Evolutionary conservation across 2,797 vertebrate species (phyloP).

Genomic region (Neostethus bicornis): DNA sequence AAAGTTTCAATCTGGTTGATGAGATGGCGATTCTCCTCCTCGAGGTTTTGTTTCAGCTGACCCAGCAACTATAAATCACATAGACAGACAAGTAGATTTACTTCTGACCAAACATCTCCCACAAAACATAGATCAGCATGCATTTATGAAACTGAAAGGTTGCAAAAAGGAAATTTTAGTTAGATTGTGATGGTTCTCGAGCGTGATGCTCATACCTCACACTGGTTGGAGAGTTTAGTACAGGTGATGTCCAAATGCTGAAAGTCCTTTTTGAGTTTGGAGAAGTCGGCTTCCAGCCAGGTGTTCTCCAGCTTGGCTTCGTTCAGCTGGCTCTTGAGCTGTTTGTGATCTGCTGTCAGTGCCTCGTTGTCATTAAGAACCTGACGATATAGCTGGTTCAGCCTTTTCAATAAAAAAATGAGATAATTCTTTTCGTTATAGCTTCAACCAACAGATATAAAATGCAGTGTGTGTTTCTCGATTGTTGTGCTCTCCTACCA

Average conservation of each 20-base stretch:
- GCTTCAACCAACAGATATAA: not conserved
- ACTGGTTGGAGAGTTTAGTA: conserved; percentile 91
- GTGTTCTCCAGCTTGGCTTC: conserved; percentile 90
- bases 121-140: not conserved
- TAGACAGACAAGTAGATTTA: not conserved
- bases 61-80: conserved; percentile 84
- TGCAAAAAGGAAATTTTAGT: not conserved
- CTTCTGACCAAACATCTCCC: not conserved
- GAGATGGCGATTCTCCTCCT: conserved; percentile 96
- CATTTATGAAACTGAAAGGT: not conserved
- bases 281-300: conserved; percentile 89
- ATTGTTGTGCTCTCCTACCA: conserved; percentile 75
- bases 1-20: conserved; percentile 95
- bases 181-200: not conserved
- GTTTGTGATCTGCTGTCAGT: conserved; percentile 88
- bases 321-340: conserved; percentile 89
- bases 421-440: not conserved
- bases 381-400: conserved; percentile 86
- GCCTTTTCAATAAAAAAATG: conserved; percentile 68
- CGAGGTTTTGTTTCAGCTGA: conserved; percentile 97
- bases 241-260: conserved; percentile 92
- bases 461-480: not conserved
- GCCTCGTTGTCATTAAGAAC: conserved; percentile 87
- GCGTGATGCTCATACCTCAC: conserved; percentile 81
- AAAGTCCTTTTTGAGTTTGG: conserved; percentile 90